Conservation (phyloP, 2,797 vertebrate genomes). For the Hydrolagus colliei region DNA sequence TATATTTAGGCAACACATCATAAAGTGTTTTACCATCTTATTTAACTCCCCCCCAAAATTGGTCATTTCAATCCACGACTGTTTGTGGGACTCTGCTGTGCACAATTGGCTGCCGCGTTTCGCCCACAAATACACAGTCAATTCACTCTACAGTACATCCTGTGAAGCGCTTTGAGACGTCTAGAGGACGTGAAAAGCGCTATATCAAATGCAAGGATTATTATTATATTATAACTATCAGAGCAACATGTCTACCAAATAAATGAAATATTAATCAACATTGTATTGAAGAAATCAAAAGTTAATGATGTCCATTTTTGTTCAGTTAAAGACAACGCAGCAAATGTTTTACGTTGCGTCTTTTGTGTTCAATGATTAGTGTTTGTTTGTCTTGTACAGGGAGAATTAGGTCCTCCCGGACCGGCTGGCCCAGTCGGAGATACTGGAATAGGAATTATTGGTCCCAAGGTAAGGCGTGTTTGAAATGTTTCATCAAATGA, state of each 20-base stretch:
- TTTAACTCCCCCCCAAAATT: too few species aligned
- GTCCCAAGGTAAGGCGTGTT: conserved; percentile 68
- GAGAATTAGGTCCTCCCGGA: conserved; percentile 70
- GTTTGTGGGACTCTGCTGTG: too few species aligned
- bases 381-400: conserved; percentile 52
- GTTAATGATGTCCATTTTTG: not conserved
- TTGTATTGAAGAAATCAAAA: not conserved
- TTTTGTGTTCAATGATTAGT: not conserved
- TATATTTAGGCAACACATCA: too few species aligned
- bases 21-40: too few species aligned
- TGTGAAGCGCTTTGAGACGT: too few species aligned
- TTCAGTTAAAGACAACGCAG: not conserved
- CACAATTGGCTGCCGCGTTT: too few species aligned
- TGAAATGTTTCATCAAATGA: not conserved
- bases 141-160: too few species aligned
- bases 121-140: too few species aligned
- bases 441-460: conserved; percentile 76
- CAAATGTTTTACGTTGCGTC: not conserved
- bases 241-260: not conserved
- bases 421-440: conserved; percentile 71
- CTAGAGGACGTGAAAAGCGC: too few species aligned
- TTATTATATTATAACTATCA: too few species aligned
- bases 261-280: not conserved
- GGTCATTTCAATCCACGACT: too few species aligned
- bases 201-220: too few species aligned